Conservation (phyloP, 2,797 vertebrate genomes). For the Myotis daubentonii region DNA sequence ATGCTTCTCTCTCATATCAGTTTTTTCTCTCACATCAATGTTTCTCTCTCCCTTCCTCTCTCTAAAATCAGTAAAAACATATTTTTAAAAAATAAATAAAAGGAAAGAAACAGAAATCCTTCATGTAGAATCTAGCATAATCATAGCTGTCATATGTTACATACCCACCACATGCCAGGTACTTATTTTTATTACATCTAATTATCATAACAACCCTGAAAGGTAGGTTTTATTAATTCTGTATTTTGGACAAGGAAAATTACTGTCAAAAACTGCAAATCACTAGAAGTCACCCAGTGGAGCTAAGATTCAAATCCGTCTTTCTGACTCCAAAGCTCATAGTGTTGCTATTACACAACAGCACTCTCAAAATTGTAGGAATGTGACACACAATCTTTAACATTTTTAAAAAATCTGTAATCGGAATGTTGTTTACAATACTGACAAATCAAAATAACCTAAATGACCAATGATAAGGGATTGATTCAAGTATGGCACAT, state of each 20-base stretch:
- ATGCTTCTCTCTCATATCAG: too few relatives aligned
- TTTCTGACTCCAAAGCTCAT: conserved; percentile 5
- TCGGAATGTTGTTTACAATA: not conserved
- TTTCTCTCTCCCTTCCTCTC: too few relatives aligned
- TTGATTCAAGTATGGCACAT: not conserved
- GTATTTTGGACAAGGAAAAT: not conserved
- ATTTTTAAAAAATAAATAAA: not conserved
- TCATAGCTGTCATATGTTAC: not conserved
- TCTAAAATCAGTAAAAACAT: too few relatives aligned
- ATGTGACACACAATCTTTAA: not conserved
- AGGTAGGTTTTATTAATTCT: conserved; percentile 40
- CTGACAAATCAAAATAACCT: conserved; percentile 24
- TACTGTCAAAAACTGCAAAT: conserved; percentile 1
- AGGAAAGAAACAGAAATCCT: not conserved
- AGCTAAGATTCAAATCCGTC: conserved; percentile 23
- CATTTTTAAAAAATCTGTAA: not conserved
- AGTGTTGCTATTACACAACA: not conserved
- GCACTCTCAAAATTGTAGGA: conserved; percentile 6
- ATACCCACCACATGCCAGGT: not conserved
- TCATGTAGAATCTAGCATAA: not conserved
- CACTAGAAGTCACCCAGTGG: not conserved
- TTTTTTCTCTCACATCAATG: too few relatives aligned
- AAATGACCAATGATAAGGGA: not conserved
- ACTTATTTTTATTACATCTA: conserved; percentile 25
- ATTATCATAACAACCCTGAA: conserved; percentile 6